These are phyloP conservation scores for Didymodactylos carnosus DNA, from an alignment of 2,888 invertebrate species.

Conservation along the genomic window DNA sequence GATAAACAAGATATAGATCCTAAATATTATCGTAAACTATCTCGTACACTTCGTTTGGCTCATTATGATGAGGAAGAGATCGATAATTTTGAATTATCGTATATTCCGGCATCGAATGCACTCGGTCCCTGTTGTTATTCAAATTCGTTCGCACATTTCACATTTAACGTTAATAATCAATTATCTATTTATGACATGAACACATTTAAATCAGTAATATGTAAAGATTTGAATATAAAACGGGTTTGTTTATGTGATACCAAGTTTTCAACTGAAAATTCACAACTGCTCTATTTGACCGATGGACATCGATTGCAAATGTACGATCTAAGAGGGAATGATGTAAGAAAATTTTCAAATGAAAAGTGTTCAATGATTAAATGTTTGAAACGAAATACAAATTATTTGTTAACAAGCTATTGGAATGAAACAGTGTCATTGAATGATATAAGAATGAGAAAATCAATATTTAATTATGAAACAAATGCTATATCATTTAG, in stretches of 20 bases:
- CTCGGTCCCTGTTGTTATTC: neutral
- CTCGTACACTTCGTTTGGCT: too few species aligned
- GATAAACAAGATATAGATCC: too few species aligned
- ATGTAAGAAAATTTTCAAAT: too few species aligned
- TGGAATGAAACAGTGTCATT: neutral
- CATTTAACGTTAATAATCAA: neutral
- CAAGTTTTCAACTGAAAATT: neutral
- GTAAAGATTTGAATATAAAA: neutral
- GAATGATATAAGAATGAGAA: neutral
- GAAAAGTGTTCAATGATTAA: neutral
- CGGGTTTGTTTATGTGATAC: neutral
- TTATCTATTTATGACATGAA: neutral
- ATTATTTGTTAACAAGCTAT: neutral
- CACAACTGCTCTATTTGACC: neutral
- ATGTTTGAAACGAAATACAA: neutral
- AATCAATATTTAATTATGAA: neutral
- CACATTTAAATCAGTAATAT: neutral
- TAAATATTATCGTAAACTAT: too few species aligned
- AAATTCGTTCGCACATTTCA: neutral
- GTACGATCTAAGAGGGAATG: neutral
- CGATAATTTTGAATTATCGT: too few species aligned
- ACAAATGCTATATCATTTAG: neutral
- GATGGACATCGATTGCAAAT: neutral
- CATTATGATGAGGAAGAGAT: too few species aligned
- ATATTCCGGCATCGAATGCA: too few species aligned